Evolutionary conservation across 2,797 vertebrate species (phyloP), one percentile per base, ranked within the genome.

Genomic region (Oceanodroma leucorhoa): DNA sequence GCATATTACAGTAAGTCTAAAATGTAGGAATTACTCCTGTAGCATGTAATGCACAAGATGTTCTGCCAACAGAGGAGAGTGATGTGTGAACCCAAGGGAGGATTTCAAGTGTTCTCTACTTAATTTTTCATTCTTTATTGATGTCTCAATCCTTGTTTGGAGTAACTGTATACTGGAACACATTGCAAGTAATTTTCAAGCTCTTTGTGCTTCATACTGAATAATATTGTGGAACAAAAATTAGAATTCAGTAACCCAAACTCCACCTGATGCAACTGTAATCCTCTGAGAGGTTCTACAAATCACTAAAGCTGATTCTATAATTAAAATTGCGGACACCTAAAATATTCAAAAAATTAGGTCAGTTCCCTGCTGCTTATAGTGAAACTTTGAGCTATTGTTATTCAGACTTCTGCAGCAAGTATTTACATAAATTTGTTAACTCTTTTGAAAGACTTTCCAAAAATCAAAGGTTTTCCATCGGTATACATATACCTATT

Each of bases 401-500:
- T 45, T 60, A 50, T 71, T 34, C 38, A 9, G 16, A 50, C 16
- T 32, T 88, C 36, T 88, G 23, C n/a, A 81, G 36, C 8, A 66
- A 55, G 4, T 65, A 41, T 62, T 84, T 81, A 26, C 3, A 5
- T 45, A 69, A 24, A 16, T 78, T 69, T 78, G 6, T 60, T 51
- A 55, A 24, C 6, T 60, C 41, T 85, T 89, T 30, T 76, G 26
- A 43, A 79, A 89, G 21, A 41, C 4, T 29, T 46, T 1, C 61
- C 76, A 20, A 27, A 76, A 61, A 5, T 5, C 14, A 82, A 58
- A 82, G 2, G 2, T 32, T 93, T 95, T 87, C 34, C 13, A 30
- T 30, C 0, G 0, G 1, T 60, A 53, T 65, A 30, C 6, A 24
- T 0, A 26, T 23, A 27, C 1, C 8, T 72, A 14, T 69, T 54